Conservation (phyloP, 2,888 invertebrate genomes). For the Eurois occulta region DNA sequence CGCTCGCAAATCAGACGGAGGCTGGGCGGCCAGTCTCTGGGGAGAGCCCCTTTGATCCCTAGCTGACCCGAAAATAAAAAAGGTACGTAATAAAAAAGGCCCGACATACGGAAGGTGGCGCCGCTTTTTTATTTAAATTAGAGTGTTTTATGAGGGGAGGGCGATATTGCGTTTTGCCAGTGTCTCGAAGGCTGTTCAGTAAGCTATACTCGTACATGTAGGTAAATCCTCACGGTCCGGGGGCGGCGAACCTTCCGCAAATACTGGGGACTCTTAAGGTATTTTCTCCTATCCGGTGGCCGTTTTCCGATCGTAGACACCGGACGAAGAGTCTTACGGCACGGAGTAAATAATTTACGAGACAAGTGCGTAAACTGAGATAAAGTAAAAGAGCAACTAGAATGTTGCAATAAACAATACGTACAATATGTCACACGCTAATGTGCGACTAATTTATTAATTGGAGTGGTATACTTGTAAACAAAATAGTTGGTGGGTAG, state of each 20-base stretch:
- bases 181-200: slow-evolving; percentile 85
- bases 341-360: slow-evolving; percentile 67
- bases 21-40: slow-evolving; percentile 81
- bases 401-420: slow-evolving; percentile 35
- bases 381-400: slow-evolving; percentile 50
- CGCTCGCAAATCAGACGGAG: slow-evolving; percentile 88
- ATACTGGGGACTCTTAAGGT: slow-evolving; percentile 79
- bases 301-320: slow-evolving; percentile 73
- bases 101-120: slow-evolving; percentile 91
- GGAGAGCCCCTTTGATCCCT: slow-evolving; percentile 90
- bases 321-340: slow-evolving; percentile 69
- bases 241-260: slow-evolving; percentile 81
- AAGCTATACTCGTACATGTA: slow-evolving; percentile 81
- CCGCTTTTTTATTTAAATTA: slow-evolving; percentile 91
- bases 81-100: slow-evolving; percentile 90
- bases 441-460: slow-evolving; percentile 71
- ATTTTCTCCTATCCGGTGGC: slow-evolving; percentile 74
- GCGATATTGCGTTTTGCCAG: slow-evolving; percentile 90
- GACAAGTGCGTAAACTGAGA: slow-evolving; percentile 44
- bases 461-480: slow-evolving; percentile 76
- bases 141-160: slow-evolving; percentile 90
- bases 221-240: slow-evolving; percentile 77
- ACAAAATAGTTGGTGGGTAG: slow-evolving; percentile 80
- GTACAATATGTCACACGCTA: slow-evolving; percentile 59
- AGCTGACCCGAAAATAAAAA: slow-evolving; percentile 91